phyloP scores from a whole-genome alignment of 2,113 vertebrate species.

The Balaeniceps rex region DNA sequence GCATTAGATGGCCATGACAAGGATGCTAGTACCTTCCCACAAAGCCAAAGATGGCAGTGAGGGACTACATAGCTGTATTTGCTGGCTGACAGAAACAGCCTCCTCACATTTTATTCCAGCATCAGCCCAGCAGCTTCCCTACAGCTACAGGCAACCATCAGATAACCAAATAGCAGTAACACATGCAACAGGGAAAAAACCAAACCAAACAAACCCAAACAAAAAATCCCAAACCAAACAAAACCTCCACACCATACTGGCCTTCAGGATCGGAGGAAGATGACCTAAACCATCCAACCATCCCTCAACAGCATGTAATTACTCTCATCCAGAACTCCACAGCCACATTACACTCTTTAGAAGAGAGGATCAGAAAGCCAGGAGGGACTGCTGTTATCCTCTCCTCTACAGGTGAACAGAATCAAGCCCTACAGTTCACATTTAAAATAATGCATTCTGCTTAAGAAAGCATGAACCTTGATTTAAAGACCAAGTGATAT shows the following conservation, averaged over 20 bases:
- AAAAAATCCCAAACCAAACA: not conserved
- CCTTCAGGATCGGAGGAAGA: not conserved
- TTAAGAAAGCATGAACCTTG: not conserved
- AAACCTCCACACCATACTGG: not conserved
- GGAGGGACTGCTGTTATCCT: not conserved
- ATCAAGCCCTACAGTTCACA: not conserved
- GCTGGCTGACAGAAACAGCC: not conserved
- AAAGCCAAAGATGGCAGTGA: not conserved
- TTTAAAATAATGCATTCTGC: not conserved
- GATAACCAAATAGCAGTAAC: not conserved
- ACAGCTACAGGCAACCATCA: not conserved
- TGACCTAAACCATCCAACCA: not conserved
- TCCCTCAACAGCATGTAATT: not conserved
- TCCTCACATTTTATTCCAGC: not conserved
- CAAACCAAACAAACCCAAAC: not conserved
- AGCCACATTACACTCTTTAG: not conserved
- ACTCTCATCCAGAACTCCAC: not conserved
- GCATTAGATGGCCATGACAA: not conserved
- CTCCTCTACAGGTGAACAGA: not conserved
- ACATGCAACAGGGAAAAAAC: not conserved
- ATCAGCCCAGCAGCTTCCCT: not conserved
- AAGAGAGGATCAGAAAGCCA: not conserved
- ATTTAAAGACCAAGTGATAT: not conserved
- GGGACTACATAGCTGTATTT: not conserved
- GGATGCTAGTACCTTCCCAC: not conserved